Conservation (phyloP, 2,113 vertebrate species). For the Tyrannus savana region DNA sequence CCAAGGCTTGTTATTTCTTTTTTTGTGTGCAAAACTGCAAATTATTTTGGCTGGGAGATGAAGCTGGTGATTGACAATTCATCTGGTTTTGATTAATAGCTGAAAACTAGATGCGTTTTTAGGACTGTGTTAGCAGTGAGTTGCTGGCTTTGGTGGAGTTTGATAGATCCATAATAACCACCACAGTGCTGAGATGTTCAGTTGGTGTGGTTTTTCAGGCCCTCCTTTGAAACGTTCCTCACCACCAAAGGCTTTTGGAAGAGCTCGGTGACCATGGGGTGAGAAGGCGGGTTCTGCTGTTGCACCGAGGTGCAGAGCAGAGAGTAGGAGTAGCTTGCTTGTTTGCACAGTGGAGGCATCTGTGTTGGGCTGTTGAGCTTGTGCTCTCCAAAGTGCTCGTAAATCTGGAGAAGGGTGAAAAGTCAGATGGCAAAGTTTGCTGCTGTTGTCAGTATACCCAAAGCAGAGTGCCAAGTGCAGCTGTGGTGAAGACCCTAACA, state of each 20-base stretch:
- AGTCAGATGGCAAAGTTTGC: neutral
- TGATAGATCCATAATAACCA: neutral
- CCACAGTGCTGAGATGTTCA: neutral
- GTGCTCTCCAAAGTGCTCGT: neutral
- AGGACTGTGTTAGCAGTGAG: neutral
- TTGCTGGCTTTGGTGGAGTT: neutral
- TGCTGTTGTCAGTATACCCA: neutral
- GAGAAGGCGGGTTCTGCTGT: neutral
- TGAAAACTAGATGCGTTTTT: neutral
- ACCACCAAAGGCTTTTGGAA: neutral
- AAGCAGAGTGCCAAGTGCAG: neutral
- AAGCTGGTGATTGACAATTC: neutral
- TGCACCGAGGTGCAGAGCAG: neutral
- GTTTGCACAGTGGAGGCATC: neutral
- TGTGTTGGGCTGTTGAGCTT: neutral
- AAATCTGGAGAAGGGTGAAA: neutral
- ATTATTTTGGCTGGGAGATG: slow-evolving; percentile 11
- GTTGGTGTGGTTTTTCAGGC: neutral
- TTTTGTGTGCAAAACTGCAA: slow-evolving; percentile 8
- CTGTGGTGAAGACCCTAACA: neutral
- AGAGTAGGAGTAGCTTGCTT: neutral
- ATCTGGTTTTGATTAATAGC: neutral
- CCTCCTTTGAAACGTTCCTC: neutral
- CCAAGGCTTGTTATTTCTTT: neutral
- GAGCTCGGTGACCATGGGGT: accelerated